Percentiles rank a stretch among this genome's conserved stretches.
Evolutionary conservation across 2,113 vertebrate species (phyloP).

Genomic region (Myotis brandtii): DNA sequence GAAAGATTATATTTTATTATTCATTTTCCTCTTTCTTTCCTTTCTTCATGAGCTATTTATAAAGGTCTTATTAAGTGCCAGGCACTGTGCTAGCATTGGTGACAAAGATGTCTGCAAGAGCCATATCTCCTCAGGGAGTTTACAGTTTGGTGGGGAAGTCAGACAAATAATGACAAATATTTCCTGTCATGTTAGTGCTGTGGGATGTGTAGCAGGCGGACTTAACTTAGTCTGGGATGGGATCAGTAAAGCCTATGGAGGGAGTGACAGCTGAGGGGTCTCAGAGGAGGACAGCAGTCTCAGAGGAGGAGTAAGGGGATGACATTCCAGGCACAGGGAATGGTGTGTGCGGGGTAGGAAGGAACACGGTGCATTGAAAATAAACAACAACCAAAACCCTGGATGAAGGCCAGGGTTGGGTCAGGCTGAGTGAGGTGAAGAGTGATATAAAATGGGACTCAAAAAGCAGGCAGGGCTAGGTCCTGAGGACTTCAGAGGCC

Average conservation of each 20-base stretch:
- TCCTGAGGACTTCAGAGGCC: neutral
- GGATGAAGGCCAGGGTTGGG: neutral
- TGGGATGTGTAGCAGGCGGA: neutral
- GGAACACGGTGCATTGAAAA: neutral
- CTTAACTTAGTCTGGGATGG: neutral
- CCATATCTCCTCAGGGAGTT: neutral
- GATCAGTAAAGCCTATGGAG: neutral
- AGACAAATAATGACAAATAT: neutral
- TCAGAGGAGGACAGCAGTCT: neutral
- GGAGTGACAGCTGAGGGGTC: neutral
- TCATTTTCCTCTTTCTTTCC: neutral
- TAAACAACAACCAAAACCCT: neutral
- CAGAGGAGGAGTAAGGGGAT: neutral
- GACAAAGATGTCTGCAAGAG: neutral
- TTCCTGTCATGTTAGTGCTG: neutral
- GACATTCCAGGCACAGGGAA: neutral
- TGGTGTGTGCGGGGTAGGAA: neutral
- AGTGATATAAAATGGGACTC: neutral
- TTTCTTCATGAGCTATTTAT: neutral
- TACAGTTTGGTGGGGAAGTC: neutral
- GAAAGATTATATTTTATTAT: neutral
- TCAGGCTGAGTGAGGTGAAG: neutral
- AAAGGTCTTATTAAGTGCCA: neutral
- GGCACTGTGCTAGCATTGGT: neutral
- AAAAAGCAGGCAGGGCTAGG: neutral